A percentile compares a stretch with the other conserved stretches of the same genome.
Conservation (phyloP, 2,888 invertebrate genomes). For the Meliscaeva auricollis region DNA sequence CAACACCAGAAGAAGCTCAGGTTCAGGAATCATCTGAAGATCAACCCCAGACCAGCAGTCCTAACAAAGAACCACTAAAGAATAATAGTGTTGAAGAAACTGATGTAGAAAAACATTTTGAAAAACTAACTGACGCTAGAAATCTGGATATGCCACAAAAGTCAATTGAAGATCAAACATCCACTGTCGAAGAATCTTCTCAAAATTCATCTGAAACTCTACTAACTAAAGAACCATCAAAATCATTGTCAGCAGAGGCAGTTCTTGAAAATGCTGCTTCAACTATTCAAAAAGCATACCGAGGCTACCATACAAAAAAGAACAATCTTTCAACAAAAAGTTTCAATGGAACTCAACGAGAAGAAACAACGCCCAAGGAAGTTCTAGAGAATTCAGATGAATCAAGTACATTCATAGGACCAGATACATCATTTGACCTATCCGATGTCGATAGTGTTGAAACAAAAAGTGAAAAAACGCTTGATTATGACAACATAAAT, state of each 20-base stretch:
- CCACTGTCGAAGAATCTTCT: neutral
- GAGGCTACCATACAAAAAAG: slow-evolving; percentile 53
- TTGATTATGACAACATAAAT: slow-evolving; percentile 2
- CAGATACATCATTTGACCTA: slow-evolving; percentile 66
- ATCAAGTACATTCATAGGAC: slow-evolving; percentile 64
- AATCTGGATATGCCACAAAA: too few species aligned
- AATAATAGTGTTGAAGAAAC: neutral
- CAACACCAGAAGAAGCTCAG: neutral
- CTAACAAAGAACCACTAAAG: neutral
- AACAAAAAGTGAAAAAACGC: slow-evolving; percentile 35
- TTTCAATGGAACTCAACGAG: slow-evolving; percentile 39
- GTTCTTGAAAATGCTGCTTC: slow-evolving; percentile 54
- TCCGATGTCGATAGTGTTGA: slow-evolving; percentile 65
- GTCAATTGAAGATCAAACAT: neutral
- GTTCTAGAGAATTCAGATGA: slow-evolving; percentile 48
- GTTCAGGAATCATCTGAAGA: neutral
- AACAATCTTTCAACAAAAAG: slow-evolving; percentile 32
- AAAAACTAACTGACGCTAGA: neutral
- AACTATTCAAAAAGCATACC: slow-evolving; percentile 70
- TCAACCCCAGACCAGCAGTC: too few species aligned
- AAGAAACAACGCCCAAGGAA: slow-evolving; percentile 19
- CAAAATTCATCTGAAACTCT: neutral
- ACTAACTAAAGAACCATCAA: neutral
- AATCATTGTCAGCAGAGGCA: slow-evolving; percentile 49
- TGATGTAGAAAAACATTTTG: neutral